These are phyloP conservation scores for Sinelater perroti DNA, from an alignment of 2,888 invertebrate species.

Conservation along the genomic window DNA sequence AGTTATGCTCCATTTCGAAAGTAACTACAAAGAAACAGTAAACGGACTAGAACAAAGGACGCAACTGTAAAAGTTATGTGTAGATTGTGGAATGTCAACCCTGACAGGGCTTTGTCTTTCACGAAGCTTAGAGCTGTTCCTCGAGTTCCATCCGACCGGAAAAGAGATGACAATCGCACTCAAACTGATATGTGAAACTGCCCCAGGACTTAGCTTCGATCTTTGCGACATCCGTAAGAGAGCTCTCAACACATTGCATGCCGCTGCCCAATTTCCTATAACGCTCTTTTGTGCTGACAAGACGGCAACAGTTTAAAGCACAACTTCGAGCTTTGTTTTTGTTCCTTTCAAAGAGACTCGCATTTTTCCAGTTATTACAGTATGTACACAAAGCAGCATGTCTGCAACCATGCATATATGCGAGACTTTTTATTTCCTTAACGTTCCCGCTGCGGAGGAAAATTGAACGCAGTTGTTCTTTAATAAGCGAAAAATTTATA, in stretches of 20 bases:
- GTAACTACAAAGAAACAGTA: slow-evolving; percentile 27
- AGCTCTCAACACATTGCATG: slow-evolving; percentile 32
- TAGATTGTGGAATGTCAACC: slow-evolving; percentile 37
- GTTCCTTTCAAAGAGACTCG: neutral
- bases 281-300: slow-evolving; percentile 36
- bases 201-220: slow-evolving; percentile 35
- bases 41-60: slow-evolving; percentile 31
- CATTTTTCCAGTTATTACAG: slow-evolving; percentile 2
- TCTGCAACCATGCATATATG: too few relatives aligned
- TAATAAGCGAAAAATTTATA: too few relatives aligned
- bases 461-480: too few relatives aligned
- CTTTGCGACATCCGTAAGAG: slow-evolving; percentile 32
- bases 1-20: slow-evolving; percentile 17
- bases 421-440: too few relatives aligned
- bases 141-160: slow-evolving; percentile 31
- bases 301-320: slow-evolving; percentile 28
- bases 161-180: slow-evolving; percentile 39
- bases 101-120: slow-evolving; percentile 33
- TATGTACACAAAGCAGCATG: neutral
- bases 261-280: slow-evolving; percentile 38
- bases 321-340: slow-evolving; percentile 22
- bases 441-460: too few relatives aligned
- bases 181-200: slow-evolving; percentile 39
- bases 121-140: slow-evolving; percentile 27
- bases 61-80: slow-evolving; percentile 35